phyloP scores from a whole-genome alignment of 1,140 invertebrate genomes.

The Drosophila orosa region DNA sequence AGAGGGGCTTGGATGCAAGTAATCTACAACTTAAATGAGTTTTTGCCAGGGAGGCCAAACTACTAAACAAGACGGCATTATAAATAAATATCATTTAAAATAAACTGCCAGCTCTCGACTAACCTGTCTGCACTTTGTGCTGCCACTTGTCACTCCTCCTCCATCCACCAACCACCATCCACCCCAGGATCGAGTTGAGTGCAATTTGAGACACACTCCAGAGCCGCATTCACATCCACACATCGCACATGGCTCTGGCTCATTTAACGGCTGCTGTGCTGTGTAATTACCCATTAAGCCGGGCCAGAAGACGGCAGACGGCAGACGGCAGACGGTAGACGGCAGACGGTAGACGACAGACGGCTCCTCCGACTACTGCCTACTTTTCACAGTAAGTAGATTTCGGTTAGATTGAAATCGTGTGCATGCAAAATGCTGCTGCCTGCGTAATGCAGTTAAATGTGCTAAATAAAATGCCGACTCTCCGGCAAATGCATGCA shows the following conservation, averaged over 20 bases:
- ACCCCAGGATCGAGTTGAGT: constrained; percentile 60
- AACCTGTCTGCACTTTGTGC: constrained; percentile 78
- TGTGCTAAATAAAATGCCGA: constrained; percentile 79
- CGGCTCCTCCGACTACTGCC: constrained; percentile 40
- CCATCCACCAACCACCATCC: constrained; percentile 1
- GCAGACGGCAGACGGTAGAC: constrained; percentile 29
- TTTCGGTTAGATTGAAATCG: constrained; percentile 59
- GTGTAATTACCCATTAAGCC: constrained; percentile 79
- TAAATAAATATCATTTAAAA: constrained; percentile 82
- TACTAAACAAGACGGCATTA: constrained; percentile 60
- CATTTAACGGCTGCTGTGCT: constrained; percentile 70
- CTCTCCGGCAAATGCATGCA: constrained; percentile 44
- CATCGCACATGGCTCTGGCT: constrained; percentile 26
- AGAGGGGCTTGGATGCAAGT: constrained; percentile 34
- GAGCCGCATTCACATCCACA: constrained; percentile 2
- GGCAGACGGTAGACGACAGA: constrained; percentile 11
- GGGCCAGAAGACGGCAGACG: constrained; percentile 42
- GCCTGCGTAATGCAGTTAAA: constrained; percentile 71
- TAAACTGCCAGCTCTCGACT: constrained; percentile 75
- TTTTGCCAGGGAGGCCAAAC: constrained; percentile 16
- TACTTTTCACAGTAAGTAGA: constrained; percentile 70
- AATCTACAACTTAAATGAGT: constrained; percentile 80
- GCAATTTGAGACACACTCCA: constrained; percentile 58
- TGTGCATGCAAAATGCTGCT: constrained; percentile 66
- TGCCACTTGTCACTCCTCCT: constrained; percentile 43